Evolutionary conservation across 2,888 invertebrate species (phyloP), one percentile per base, ranked within the genome.

Genomic region (Noctuana brunneofusca): DNA sequence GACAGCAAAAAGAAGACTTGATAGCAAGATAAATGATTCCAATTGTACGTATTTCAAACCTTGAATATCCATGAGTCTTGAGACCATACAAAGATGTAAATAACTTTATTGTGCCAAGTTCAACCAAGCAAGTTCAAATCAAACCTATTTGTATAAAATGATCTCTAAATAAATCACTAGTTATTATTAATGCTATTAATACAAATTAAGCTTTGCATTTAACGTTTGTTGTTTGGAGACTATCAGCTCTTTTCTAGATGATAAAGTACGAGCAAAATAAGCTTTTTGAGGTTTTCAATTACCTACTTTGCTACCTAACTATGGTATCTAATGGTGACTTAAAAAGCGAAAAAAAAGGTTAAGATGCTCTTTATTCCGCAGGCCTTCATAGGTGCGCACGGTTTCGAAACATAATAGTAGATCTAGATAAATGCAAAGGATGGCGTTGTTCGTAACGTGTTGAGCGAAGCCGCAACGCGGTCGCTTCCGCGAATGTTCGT

Each of bases 351-450:
- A n/a, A n/a, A n/a, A n/a, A n/a, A n/a, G n/a, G n/a, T n/a, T n/a
- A n/a, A n/a, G n/a, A n/a, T n/a, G n/a, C n/a, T n/a, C n/a, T n/a
- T n/a, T n/a, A n/a, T n/a, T n/a, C n/a, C 14, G n/a, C 14, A 38
- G 38, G n/a, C n/a, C 38, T 38, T 38, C n/a, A n/a, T 2, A 14
- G 6, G 14, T 38, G 24, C 50, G 14, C 18, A 24, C 22, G 16
- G 16, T 57, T 57, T 65, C 69, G 70, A 73, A 76, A 75, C 60
- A 64, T 41, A 50, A 46, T 35, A 43, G 41, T 46, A 49, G 64
- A 67, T 72, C 41, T 68, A 71, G 74, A 76, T 75, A 66, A 70
- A 70, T 70, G 67, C 63, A 68, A 70, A 76, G 74, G 76, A 75
- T 73, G 71, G 67, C 68, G 68, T 58, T 49, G 69, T 58, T 48